Evolutionary conservation across 2,113 vertebrate genomes (phyloP), one percentile per base, ranked within the genome.

Genomic region (Taurulus bubalis): DNA sequence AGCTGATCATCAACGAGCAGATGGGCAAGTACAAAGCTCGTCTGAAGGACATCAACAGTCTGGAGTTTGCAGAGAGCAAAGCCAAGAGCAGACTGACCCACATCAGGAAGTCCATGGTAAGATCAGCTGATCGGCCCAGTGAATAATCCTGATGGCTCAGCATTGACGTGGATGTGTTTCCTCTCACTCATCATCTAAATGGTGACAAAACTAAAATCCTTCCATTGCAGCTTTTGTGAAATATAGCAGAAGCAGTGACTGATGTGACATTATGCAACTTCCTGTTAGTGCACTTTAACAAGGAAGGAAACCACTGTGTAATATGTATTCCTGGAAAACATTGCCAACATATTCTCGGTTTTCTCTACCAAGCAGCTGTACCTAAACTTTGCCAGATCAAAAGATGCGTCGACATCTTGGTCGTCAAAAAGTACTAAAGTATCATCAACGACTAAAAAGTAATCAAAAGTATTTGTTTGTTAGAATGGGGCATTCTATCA

Each of bases 61-160:
- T 99, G 91, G 98, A 99, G 94, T 99, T 98, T 40, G 98, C 97
- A 0, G 98, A 99, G 92, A 98, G 94, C 94, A 99, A 98, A 94
- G 98, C 98, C 83, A 98, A 97, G 92, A 99, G 95, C 84, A 94
- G 97, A 34, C 94, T 99, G 67, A 97, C 97, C 1, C 91, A 98
- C 88, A 97, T 99, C 90, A 97, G 97, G 80, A 96, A 94, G 91
- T 99, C 98, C 5, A 98, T 99, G 97, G 98, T 99, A 94, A 96
- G 98, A 79, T 5, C 45, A 32, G 66, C 45, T 8, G 5, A 40
- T 16, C 74, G 20, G 59, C 40, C 3, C 42, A 16, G 3, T 56
- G 47, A 56, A 26, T 38, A 32, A n/a, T 67, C 28, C 18, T 71
- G 14, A 58, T 0, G 24, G 42, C 16, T 20, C 32, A 40, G 32